Evolutionary conservation across 1,140 invertebrate genomes (phyloP).

Genomic region (Alviniconcha marisindica): DNA sequence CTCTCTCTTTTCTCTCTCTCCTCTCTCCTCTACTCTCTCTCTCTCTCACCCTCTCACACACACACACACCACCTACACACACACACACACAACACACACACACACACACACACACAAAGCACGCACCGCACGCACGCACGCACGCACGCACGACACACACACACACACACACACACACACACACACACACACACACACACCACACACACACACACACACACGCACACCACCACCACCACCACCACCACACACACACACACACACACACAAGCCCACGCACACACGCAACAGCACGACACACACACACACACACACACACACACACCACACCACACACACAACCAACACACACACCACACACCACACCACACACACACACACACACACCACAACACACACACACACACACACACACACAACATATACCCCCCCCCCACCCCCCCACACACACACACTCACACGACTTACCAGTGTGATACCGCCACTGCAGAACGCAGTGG

Average conservation of each 20-base stretch:
- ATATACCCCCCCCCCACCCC: background rate
- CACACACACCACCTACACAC: background rate
- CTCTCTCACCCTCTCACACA: background rate
- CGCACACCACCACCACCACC: background rate
- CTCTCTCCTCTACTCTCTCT: background rate
- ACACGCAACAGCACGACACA: background rate
- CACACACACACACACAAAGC: too few species aligned
- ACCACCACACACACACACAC: background rate
- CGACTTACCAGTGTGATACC: constrained; percentile 87
- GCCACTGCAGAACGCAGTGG: constrained; percentile 94
- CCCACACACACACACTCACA: constrained; percentile 8
- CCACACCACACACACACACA: background rate
- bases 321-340: background rate
- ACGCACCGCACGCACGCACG: too few species aligned
- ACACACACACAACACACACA: too few species aligned
- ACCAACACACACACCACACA: background rate
- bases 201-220: too few species aligned
- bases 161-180: too few species aligned
- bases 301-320: constrained; percentile 11
- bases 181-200: too few species aligned
- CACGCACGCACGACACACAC: too few species aligned
- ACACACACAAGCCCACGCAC: too few species aligned
- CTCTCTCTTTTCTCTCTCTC: too few species aligned
- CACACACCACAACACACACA: background rate
- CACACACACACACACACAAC: constrained; percentile 2